Percentiles rank a stretch among this genome's conserved stretches.
Conservation (phyloP, 2,797 vertebrate genomes). For the Schizopygopsis pylzovi region DNA sequence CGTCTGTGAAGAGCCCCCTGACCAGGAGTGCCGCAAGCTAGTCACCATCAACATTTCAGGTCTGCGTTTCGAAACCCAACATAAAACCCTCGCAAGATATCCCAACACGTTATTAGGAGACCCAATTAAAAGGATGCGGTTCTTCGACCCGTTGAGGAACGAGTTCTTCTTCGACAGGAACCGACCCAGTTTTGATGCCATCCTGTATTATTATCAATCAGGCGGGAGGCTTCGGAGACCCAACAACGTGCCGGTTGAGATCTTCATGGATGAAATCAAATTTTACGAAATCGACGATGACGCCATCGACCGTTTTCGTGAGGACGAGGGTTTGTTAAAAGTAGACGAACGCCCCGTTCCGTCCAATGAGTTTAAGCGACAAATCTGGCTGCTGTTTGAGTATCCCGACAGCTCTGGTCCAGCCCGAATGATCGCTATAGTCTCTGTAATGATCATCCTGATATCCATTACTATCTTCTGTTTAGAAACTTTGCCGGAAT, state of each 20-base stretch:
- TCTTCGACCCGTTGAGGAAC: slow-evolving; percentile 89
- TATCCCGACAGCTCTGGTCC: slow-evolving; percentile 92
- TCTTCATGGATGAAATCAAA: slow-evolving; percentile 91
- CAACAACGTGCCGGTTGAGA: slow-evolving; percentile 89
- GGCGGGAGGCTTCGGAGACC: slow-evolving; percentile 90
- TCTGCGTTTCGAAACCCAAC: slow-evolving; percentile 91
- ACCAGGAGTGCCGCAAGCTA: slow-evolving; percentile 87
- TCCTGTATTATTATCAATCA: slow-evolving; percentile 94
- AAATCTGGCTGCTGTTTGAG: slow-evolving; percentile 94
- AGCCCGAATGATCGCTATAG: slow-evolving; percentile 88
- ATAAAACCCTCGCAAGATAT: slow-evolving; percentile 90
- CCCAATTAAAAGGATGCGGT: slow-evolving; percentile 88
- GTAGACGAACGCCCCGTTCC: slow-evolving; percentile 90
- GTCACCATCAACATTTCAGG: slow-evolving; percentile 94
- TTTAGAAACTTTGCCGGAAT: slow-evolving; percentile 93
- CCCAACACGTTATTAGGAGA: slow-evolving; percentile 90
- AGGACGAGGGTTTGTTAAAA: slow-evolving; percentile 88
- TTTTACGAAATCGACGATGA: slow-evolving; percentile 92
- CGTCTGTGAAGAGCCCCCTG: slow-evolving; percentile 76
- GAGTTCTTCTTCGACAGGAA: slow-evolving; percentile 96
- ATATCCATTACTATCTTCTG: slow-evolving; percentile 95
- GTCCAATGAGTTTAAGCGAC: slow-evolving; percentile 83
- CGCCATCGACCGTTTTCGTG: slow-evolving; percentile 82
- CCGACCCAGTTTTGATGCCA: slow-evolving; percentile 92
- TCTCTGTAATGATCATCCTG: slow-evolving; percentile 92